Conservation (phyloP, 2,797 vertebrate species). For the Enteromius afrohamiltoni region DNA sequence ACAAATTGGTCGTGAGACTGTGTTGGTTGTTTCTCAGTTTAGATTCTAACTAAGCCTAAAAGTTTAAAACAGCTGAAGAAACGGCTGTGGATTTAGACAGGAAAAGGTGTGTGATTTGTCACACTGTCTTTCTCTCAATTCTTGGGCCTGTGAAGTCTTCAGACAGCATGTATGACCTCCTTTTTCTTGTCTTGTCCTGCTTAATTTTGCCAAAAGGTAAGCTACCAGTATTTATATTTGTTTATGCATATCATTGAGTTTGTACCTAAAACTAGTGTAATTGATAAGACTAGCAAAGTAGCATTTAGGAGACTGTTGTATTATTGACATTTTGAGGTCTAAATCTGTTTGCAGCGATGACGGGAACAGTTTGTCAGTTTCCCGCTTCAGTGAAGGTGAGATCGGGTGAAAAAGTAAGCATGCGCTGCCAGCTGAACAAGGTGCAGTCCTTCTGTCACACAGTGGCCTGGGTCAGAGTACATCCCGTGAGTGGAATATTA, state of each 20-base stretch:
- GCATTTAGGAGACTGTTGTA: neutral
- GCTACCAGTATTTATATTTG: neutral
- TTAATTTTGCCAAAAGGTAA: conserved; percentile 19
- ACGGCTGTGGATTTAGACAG: neutral
- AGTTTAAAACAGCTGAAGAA: neutral
- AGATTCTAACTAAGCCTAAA: neutral
- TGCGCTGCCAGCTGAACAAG: conserved; percentile 20
- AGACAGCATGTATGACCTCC: conserved; percentile 17
- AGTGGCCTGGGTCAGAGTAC: conserved; percentile 37
- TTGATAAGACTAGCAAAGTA: neutral
- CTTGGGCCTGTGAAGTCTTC: neutral
- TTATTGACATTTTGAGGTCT: neutral
- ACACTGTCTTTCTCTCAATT: conserved; percentile 3
- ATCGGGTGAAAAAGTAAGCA: conserved; percentile 18
- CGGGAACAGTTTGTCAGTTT: conserved; percentile 29
- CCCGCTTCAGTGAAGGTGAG: conserved; percentile 8
- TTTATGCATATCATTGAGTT: neutral
- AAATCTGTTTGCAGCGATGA: conserved; percentile 8
- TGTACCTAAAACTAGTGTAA: neutral
- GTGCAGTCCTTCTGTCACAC: conserved; percentile 42
- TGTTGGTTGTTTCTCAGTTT: too few species aligned
- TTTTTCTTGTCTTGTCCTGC: conserved; percentile 5
- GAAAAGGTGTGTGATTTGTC: conserved; percentile 8
- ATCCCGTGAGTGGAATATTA: conserved; percentile 9
- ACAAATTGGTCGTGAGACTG: too few species aligned